Base-by-base conservation (phyloP, 2,888 invertebrate species). In the Eupithecia dodoneata region DNA sequence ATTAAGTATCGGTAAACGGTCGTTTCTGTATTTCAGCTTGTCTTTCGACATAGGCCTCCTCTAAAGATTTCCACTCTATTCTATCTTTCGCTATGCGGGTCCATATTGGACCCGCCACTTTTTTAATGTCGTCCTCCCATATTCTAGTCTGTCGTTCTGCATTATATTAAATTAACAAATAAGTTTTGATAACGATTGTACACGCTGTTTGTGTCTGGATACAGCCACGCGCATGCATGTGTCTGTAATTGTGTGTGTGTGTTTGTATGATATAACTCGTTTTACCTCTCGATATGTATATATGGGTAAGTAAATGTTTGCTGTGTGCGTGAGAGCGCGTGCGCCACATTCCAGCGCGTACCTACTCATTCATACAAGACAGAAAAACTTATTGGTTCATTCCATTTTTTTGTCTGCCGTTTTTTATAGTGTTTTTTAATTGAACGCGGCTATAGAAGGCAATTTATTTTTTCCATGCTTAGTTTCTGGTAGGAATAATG, bases 301-400 rank as follows among this genome's bases (percentile, higher is more conserved):
- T 84, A 84, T 85, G 86, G 83, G 86, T 83, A 87, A 89, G 89
- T 86, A 79, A 83, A 84, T 85, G 85, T 81, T 81, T 81, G 80
- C 59, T 80, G 80, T 79, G 84, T 86, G 83, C 81, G 82, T 81
- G 81, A 80, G 82, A 81, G 81, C 93, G 93, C 93, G 93, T 92
- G 93, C 93, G 92, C 87, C 89, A 87, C 93, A 93, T 93, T 93
- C 93, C 93, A 85, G 59, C 85, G 92, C 92, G 93, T 91, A 91
- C 91, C 92, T 91, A 91, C 88, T 90, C 92, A 93, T 93, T 93
- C 93, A 93, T 92, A 92, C 89, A 87, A 89, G 85, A 85, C 88
- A 86, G 83, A 80, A 79, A 86, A 82, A 80, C 85, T 86, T 89
- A 87, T 91, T 89, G 88, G 86, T 86, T 84, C 87, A 83, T 84